phyloP scores from a whole-genome alignment of 2,888 invertebrate genomes.

The Oeneis ivallda region DNA sequence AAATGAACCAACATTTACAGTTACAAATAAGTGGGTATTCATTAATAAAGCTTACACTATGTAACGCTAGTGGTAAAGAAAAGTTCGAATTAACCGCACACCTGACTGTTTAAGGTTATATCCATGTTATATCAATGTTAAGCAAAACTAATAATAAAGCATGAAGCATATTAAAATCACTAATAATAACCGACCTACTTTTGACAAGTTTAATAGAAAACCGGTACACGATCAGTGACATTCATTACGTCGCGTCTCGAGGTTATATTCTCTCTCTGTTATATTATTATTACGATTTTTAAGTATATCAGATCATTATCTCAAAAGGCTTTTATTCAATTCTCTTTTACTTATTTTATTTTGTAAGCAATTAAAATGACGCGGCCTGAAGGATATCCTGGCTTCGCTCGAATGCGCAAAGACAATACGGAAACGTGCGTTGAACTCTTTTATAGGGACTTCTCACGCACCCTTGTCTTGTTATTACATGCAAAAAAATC shows the following conservation, averaged over 20 bases:
- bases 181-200: slow-evolving; percentile 32
- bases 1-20: too few relatives aligned
- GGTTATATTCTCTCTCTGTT: slow-evolving; percentile 24
- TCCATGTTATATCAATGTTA: neutral
- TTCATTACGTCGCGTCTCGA: slow-evolving; percentile 27
- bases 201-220: slow-evolving; percentile 26
- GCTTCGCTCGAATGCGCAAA: slow-evolving; percentile 63
- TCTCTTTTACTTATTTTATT: slow-evolving; percentile 14
- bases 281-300: slow-evolving; percentile 3
- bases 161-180: slow-evolving; percentile 13
- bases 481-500: slow-evolving; percentile 40
- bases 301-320: slow-evolving; percentile 14
- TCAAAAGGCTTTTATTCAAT: neutral
- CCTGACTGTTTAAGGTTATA: too few relatives aligned
- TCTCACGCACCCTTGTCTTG: slow-evolving; percentile 37
- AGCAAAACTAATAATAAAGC: slow-evolving; percentile 1
- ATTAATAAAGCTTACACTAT: neutral
- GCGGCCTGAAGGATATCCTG: slow-evolving; percentile 47
- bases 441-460: slow-evolving; percentile 80
- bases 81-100: neutral
- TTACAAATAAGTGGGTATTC: neutral
- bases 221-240: slow-evolving; percentile 32
- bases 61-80: neutral
- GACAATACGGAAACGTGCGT: slow-evolving; percentile 73
- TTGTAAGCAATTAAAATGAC: slow-evolving; percentile 29